phyloP scores from a whole-genome alignment of 2,797 vertebrate genomes.

The Iguana delicatissima region DNA sequence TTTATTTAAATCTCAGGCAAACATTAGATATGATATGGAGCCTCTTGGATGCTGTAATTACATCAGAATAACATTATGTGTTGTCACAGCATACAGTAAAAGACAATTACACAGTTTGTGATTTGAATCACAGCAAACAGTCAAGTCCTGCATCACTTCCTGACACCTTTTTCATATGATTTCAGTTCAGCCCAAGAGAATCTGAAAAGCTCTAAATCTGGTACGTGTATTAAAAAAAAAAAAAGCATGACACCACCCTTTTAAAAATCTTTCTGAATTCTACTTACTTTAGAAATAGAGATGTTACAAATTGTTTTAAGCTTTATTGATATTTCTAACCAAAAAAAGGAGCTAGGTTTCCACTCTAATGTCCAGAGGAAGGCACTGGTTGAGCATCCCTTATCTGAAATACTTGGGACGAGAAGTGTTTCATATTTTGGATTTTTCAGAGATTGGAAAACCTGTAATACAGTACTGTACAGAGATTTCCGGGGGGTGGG shows the following conservation, averaged over 20 bases:
- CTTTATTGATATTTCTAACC: not conserved
- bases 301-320: not conserved
- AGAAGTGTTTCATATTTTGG: too few relatives aligned
- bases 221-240: not conserved
- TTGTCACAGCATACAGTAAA: not conserved
- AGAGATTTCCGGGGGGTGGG: too few relatives aligned
- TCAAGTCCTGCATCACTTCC: not conserved
- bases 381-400: too few relatives aligned
- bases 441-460: too few relatives aligned
- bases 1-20: not conserved
- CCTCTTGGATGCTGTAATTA: constrained; percentile 36
- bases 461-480: too few relatives aligned
- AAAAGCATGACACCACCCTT: not conserved
- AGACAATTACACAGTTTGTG: not conserved
- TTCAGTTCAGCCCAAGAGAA: not conserved
- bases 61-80: not conserved
- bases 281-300: too few relatives aligned
- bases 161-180: not conserved
- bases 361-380: too few relatives aligned
- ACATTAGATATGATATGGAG: not conserved
- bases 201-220: not conserved
- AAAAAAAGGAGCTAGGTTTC: not conserved
- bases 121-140: not conserved
- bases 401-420: too few relatives aligned
- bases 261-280: not conserved